These are phyloP conservation scores for Thecocarcelia acutangulata DNA, from an alignment of 2,888 invertebrate species.

Conservation along the genomic window DNA sequence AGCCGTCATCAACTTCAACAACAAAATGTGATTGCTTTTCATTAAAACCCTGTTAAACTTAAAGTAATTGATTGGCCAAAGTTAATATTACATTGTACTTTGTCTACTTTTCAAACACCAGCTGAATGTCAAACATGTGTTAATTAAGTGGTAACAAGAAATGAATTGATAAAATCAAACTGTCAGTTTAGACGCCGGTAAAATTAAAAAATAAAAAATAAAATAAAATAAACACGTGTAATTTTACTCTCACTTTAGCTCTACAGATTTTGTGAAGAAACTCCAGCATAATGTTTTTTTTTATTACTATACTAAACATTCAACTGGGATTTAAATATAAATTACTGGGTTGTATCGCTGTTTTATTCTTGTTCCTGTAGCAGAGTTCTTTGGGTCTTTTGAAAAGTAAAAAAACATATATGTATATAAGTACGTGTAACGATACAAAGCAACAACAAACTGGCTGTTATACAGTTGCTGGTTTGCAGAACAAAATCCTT, in stretches of 20 bases:
- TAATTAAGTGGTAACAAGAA: constrained; percentile 41
- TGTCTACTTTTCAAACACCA: neutral
- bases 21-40: too few species aligned
- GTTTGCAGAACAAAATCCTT: constrained; percentile 70
- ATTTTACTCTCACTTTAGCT: constrained; percentile 51
- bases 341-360: constrained; percentile 52
- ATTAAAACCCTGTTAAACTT: too few species aligned
- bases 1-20: too few species aligned
- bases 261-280: constrained; percentile 33
- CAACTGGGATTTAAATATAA: constrained; percentile 6
- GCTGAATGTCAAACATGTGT: constrained; percentile 38
- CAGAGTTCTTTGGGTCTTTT: constrained; percentile 15
- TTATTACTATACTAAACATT: constrained; percentile 12
- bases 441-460: constrained; percentile 77
- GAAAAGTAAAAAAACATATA: constrained; percentile 4
- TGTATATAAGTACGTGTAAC: constrained; percentile 70
- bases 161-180: constrained; percentile 71
- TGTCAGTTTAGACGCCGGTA: constrained; percentile 79
- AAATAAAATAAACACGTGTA: constrained; percentile 48
- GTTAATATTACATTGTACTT: too few species aligned
- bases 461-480: constrained; percentile 64
- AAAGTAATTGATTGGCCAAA: too few species aligned
- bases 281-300: neutral
- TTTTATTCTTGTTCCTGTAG: constrained; percentile 17
- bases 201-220: constrained; percentile 31